Evolutionary conservation across 2,888 invertebrate genomes (phyloP).

Genomic region (Cataglyphis altisquamis): DNA sequence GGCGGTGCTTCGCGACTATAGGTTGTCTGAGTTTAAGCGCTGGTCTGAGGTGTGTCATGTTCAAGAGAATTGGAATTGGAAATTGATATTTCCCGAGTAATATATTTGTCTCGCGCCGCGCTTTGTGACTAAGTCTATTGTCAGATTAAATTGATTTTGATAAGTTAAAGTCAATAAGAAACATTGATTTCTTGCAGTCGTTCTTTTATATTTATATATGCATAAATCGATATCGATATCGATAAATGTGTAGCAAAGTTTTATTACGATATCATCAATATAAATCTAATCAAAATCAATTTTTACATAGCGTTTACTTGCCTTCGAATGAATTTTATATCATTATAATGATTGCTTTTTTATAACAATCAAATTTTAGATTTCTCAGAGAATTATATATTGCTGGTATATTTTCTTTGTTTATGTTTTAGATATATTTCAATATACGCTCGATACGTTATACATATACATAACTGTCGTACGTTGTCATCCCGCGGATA

Average conservation of each 20-base stretch:
- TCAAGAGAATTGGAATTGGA: slow-evolving; percentile 16
- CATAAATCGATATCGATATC: background rate
- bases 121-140: background rate
- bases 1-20: slow-evolving; percentile 35
- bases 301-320: background rate
- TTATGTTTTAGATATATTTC: background rate
- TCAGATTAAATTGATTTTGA: slow-evolving; percentile 14
- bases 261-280: background rate
- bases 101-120: background rate
- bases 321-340: background rate
- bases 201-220: no score
- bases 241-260: background rate
- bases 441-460: background rate
- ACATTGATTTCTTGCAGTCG: background rate
- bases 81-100: slow-evolving; percentile 30
- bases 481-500: background rate
- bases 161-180: background rate
- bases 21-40: slow-evolving; percentile 17
- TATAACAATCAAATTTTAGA: background rate
- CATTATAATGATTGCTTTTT: background rate
- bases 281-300: background rate
- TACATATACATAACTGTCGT: background rate
- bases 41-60: background rate
- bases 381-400: background rate
- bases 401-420: background rate